phyloP scores from a whole-genome alignment of 2,888 invertebrate genomes.

The Lasiommata megera region DNA sequence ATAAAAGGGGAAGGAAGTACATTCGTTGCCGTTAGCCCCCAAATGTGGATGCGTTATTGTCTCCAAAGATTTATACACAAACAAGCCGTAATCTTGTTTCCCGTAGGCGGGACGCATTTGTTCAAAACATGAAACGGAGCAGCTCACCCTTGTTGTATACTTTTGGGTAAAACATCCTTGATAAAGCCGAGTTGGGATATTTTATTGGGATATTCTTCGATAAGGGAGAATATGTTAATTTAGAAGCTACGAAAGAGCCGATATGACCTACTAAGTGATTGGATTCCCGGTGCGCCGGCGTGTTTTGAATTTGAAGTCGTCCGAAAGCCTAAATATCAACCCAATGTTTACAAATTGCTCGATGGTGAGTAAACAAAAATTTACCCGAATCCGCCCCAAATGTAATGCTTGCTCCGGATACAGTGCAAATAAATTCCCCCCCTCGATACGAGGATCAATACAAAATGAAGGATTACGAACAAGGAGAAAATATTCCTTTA shows the following conservation, averaged over 20 bases:
- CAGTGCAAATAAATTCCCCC: conserved; percentile 22
- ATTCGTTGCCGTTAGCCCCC: conserved; percentile 68
- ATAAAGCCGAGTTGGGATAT: conserved; percentile 67
- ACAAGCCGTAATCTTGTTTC: conserved; percentile 72
- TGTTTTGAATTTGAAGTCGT: conserved; percentile 70
- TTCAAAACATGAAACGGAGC: conserved; percentile 51
- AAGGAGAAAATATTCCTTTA: conserved; percentile 18
- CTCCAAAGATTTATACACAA: conserved; percentile 72
- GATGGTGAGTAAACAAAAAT: conserved; percentile 50
- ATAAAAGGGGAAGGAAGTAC: conserved; percentile 51
- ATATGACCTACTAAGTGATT: conserved; percentile 80
- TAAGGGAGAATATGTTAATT: conserved; percentile 81
- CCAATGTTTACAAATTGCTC: conserved; percentile 75
- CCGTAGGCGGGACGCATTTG: conserved; percentile 75
- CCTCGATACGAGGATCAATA: conserved; percentile 49
- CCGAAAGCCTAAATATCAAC: conserved; percentile 50
- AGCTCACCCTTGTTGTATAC: conserved; percentile 63
- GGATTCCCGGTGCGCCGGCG: conserved; percentile 66
- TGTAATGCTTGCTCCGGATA: conserved; percentile 47
- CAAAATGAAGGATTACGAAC: conserved; percentile 35
- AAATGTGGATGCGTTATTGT: conserved; percentile 65
- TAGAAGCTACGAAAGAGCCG: conserved; percentile 61
- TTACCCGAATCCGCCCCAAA: conserved; percentile 44
- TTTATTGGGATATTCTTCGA: conserved; percentile 72
- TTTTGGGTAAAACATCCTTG: conserved; percentile 68